Evolutionary conservation across 2,113 vertebrate species (phyloP).

Genomic region (Chinchilla lanigera): DNA sequence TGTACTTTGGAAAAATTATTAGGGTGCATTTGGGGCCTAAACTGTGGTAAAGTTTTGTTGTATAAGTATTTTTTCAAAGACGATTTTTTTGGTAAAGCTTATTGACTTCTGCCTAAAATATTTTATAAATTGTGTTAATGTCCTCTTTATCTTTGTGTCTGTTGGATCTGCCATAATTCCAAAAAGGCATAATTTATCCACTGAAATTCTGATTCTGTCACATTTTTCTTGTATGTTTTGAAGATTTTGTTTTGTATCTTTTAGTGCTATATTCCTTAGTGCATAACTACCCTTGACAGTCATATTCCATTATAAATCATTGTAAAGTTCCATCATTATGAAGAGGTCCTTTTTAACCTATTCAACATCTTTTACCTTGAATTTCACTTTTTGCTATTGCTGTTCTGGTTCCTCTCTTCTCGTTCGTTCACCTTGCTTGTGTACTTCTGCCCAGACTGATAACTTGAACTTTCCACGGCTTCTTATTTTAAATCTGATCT

Average conservation of each 20-base stretch:
- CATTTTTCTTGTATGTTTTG: background rate
- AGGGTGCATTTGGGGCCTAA: background rate
- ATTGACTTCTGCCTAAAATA: background rate
- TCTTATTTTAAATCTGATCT: background rate
- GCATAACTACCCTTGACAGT: background rate
- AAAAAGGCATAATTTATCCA: background rate
- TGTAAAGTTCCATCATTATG: background rate
- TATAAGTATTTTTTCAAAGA: background rate
- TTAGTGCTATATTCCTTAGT: background rate
- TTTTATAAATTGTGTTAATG: background rate
- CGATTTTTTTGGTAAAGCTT: background rate
- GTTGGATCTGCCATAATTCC: background rate
- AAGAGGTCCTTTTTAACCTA: background rate
- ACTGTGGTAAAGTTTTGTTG: background rate
- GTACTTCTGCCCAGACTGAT: background rate
- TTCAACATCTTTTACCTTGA: background rate
- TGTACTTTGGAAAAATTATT: constrained; percentile 21
- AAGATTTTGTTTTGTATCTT: background rate
- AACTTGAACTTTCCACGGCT: background rate
- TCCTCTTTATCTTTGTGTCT: background rate
- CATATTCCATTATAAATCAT: background rate
- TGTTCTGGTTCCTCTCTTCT: background rate
- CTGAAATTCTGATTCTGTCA: background rate
- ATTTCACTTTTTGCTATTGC: background rate
- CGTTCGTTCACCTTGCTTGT: background rate